Evolutionary conservation across 2,888 invertebrate species (phyloP).

Genomic region (Cerastis leucographa): DNA sequence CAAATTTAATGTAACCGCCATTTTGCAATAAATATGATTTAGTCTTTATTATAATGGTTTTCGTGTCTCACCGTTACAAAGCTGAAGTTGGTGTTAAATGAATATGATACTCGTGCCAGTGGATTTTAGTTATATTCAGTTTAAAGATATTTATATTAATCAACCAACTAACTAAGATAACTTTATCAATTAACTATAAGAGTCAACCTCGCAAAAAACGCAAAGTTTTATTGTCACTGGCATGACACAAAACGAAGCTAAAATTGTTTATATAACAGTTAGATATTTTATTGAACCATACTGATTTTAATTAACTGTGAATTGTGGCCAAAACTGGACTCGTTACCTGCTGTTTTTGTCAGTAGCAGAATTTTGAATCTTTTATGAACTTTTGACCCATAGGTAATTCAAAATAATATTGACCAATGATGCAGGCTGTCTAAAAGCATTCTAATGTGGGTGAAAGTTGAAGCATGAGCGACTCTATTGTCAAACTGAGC

Average conservation of each 20-base stretch:
- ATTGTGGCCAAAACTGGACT: background rate
- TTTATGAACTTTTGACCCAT: background rate
- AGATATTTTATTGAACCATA: too few species aligned
- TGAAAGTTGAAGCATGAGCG: background rate
- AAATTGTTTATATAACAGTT: too few species aligned
- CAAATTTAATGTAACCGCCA: slow-evolving; percentile 20
- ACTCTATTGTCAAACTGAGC: background rate
- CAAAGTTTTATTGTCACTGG: background rate
- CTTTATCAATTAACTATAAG: too few species aligned
- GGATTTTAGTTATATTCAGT: background rate
- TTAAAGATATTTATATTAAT: too few species aligned
- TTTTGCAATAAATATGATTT: slow-evolving; percentile 1
- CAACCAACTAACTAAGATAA: too few species aligned
- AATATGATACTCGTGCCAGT: background rate
- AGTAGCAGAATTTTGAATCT: background rate
- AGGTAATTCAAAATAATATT: background rate
- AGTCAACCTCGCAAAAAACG: too few species aligned
- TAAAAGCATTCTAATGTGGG: background rate
- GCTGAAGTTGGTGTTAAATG: background rate
- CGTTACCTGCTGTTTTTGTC: background rate
- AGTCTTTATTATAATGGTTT: background rate
- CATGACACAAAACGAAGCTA: background rate
- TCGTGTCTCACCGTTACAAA: background rate
- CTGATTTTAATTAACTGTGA: too few species aligned
- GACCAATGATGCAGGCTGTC: background rate